Conservation (phyloP, 2,888 invertebrate species). For the Saturnia japonica region DNA sequence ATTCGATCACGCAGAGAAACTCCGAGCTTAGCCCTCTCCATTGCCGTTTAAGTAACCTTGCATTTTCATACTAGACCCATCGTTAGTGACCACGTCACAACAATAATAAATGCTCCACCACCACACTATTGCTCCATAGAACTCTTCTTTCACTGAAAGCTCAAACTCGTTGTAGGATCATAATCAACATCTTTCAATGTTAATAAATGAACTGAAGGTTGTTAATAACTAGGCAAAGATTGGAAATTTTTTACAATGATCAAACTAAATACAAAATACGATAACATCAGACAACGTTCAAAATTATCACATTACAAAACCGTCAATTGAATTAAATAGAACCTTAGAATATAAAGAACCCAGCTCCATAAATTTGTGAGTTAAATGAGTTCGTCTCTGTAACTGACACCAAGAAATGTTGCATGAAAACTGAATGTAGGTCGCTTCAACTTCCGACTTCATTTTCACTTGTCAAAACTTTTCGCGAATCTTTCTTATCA, state of each 20-base stretch:
- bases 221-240: no score
- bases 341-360: not conserved
- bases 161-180: not conserved
- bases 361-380: conserved; percentile 11
- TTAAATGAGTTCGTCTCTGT: conserved; percentile 12
- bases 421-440: conserved; percentile 6
- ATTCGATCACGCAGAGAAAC: no score
- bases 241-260: not conserved
- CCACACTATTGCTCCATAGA: not conserved
- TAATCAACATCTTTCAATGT: not conserved
- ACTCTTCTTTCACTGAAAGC: not conserved
- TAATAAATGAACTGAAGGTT: not conserved
- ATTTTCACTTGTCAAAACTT: conserved; percentile 9
- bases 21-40: no score
- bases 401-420: conserved; percentile 13
- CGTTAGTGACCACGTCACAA: no score
- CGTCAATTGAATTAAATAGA: not conserved
- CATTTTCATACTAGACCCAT: no score
- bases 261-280: not conserved
- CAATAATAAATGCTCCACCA: not conserved
- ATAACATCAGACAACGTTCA: not conserved
- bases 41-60: no score
- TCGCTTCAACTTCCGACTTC: conserved; percentile 7
- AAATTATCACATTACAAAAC: conserved; percentile 1
- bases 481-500: conserved; percentile 3